These are phyloP conservation scores for Anadara kagoshimensis DNA, from an alignment of 1,140 invertebrate species.

Conservation along the genomic window DNA sequence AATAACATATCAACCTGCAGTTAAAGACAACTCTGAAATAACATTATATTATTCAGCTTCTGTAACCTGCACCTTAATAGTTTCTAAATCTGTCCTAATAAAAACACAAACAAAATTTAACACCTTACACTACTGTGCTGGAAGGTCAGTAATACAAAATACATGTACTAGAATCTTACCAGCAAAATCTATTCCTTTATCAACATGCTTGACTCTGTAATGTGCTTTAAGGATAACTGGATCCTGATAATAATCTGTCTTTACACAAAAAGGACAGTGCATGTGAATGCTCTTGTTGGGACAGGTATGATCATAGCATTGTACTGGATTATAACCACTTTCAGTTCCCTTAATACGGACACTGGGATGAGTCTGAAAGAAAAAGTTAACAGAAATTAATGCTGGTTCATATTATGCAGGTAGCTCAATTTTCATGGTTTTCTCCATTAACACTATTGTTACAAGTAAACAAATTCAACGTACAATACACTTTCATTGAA, in stretches of 20 bases:
- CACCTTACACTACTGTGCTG: too few relatives aligned
- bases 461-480: too few relatives aligned
- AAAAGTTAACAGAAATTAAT: slow-evolving; percentile 13
- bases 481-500: too few relatives aligned
- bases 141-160: too few relatives aligned
- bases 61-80: too few relatives aligned
- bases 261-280: slow-evolving; percentile 74
- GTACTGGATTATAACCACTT: slow-evolving; percentile 67
- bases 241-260: slow-evolving; percentile 70
- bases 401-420: not conserved
- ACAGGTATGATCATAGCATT: slow-evolving; percentile 68
- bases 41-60: too few relatives aligned
- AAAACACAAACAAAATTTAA: too few relatives aligned
- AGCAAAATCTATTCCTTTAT: slow-evolving; percentile 74
- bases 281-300: slow-evolving; percentile 65
- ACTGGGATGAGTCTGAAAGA: slow-evolving; percentile 72
- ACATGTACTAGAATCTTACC: slow-evolving; percentile 49
- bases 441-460: too few relatives aligned
- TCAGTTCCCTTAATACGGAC: slow-evolving; percentile 73
- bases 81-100: too few relatives aligned
- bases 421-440: not conserved
- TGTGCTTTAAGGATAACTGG: slow-evolving; percentile 73
- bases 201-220: slow-evolving; percentile 74
- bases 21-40: too few relatives aligned
- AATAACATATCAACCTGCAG: too few relatives aligned